Percentiles rank a stretch among this genome's conserved stretches.
These are phyloP conservation scores for Orchestes rusci DNA, from an alignment of 2,888 invertebrate species.

Conservation along the genomic window DNA sequence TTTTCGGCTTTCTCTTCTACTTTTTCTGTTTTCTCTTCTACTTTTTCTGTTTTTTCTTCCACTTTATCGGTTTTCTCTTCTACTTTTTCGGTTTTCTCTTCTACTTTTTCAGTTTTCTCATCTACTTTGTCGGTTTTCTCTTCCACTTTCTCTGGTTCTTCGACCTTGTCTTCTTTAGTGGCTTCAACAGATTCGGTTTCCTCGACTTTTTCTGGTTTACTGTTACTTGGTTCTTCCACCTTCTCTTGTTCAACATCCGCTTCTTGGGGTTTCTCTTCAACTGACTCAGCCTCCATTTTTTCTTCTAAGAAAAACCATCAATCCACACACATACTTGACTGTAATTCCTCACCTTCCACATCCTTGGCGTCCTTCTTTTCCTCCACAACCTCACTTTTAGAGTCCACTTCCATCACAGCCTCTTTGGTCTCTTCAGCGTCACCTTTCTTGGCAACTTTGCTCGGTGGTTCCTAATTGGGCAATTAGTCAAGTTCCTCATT, in stretches of 20 bases:
- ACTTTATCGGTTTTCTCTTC: too few relatives aligned
- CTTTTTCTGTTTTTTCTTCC: too few relatives aligned
- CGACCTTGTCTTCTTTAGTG: constrained; percentile 13
- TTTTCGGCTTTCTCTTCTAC: too few relatives aligned
- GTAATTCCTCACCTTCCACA: constrained; percentile 1
- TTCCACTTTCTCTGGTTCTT: constrained; percentile 13
- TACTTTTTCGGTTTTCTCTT: too few relatives aligned
- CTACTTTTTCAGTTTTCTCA: too few relatives aligned
- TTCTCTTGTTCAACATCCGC: constrained; percentile 7
- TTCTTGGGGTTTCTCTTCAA: constrained; percentile 33
- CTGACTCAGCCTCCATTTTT: neutral
- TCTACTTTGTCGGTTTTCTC: constrained; percentile 16
- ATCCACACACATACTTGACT: too few relatives aligned
- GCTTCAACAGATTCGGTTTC: constrained; percentile 9
- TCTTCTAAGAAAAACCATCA: too few relatives aligned
- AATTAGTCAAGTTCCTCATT: constrained; percentile 3
- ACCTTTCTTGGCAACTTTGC: constrained; percentile 14
- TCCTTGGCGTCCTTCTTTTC: constrained; percentile 7
- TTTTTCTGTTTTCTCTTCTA: too few relatives aligned
- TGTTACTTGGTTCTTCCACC: constrained; percentile 1
- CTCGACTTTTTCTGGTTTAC: constrained; percentile 10
- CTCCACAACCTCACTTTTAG: constrained; percentile 19
- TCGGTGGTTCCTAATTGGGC: neutral
- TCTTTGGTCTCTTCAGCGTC: constrained; percentile 10
- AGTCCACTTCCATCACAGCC: constrained; percentile 21